Conservation (phyloP, 2,797 vertebrate genomes). For the Cyclopterus lumpus region DNA sequence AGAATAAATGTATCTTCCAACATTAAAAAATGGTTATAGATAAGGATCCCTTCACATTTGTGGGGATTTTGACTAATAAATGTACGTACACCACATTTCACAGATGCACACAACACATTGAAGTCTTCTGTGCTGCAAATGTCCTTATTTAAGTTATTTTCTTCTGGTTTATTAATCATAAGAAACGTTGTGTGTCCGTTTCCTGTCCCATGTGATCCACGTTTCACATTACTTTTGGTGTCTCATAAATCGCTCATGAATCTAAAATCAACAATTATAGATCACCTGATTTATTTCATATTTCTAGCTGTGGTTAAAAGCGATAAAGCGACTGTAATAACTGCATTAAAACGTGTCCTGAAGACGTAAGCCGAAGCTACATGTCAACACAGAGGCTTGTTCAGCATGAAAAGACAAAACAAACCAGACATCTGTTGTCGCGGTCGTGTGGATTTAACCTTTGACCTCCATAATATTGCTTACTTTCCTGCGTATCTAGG, state of each 20-base stretch:
- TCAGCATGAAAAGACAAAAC: constrained; percentile 12
- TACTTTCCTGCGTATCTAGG: constrained; percentile 32
- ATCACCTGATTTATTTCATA: too few species aligned
- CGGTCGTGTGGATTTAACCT: constrained; percentile 23
- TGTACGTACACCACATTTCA: background rate
- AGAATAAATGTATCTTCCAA: background rate
- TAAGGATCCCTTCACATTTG: background rate
- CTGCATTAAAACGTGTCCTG: background rate
- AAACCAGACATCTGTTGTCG: constrained; percentile 7
- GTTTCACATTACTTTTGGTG: too few species aligned
- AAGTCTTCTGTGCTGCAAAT: too few species aligned
- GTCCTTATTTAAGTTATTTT: background rate
- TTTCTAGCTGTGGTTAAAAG: background rate
- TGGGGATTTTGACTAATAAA: too few species aligned
- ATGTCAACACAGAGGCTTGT: background rate
- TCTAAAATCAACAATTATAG: background rate
- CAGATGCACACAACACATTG: background rate
- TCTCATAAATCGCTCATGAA: background rate
- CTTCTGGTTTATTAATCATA: too few species aligned
- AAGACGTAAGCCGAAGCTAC: background rate
- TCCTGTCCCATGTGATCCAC: too few species aligned
- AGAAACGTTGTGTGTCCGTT: background rate
- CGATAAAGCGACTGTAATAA: background rate
- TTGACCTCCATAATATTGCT: constrained; percentile 8
- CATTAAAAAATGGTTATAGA: too few species aligned